A percentile compares a stretch with the other conserved stretches of the same genome.
phyloP scores from a whole-genome alignment of 2,797 vertebrate genomes.

The Tarsius wallacei region DNA sequence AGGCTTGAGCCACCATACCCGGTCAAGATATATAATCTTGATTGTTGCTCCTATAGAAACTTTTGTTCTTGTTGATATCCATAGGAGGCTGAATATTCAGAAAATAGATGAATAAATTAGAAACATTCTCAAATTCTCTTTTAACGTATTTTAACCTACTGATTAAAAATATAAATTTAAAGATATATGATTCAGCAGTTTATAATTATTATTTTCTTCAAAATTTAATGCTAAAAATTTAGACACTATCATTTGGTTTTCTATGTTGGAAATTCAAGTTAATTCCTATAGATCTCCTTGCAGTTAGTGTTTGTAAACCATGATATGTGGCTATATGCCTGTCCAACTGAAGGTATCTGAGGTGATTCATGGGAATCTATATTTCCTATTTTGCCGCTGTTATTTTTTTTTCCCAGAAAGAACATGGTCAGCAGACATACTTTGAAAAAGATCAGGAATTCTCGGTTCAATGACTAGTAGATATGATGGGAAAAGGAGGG shows the following conservation, averaged over 20 bases:
- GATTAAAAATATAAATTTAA: constrained; percentile 9
- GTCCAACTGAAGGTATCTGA: background rate
- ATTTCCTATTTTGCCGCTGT: background rate
- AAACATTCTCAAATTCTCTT: background rate
- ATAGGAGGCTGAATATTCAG: constrained; percentile 44
- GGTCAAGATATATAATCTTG: background rate
- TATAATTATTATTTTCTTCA: constrained; percentile 50
- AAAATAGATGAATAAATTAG: background rate
- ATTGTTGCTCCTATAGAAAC: background rate
- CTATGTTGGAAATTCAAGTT: background rate
- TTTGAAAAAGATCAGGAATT: background rate
- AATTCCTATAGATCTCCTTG: background rate
- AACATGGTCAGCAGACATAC: background rate
- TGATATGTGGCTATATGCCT: background rate
- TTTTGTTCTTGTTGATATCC: background rate
- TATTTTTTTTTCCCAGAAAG: background rate
- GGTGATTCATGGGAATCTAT: background rate
- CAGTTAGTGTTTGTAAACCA: background rate
- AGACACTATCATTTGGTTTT: constrained; percentile 2
- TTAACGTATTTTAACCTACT: background rate
- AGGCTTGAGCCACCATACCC: too few relatives aligned
- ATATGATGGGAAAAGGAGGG: background rate
- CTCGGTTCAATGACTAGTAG: background rate
- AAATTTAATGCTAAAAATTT: constrained; percentile 22
- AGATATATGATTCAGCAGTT: background rate